Percentiles rank a stretch among this genome's conserved stretches.
phyloP scores from a whole-genome alignment of 2,113 vertebrate genomes.

The Trinectes maculatus region DNA sequence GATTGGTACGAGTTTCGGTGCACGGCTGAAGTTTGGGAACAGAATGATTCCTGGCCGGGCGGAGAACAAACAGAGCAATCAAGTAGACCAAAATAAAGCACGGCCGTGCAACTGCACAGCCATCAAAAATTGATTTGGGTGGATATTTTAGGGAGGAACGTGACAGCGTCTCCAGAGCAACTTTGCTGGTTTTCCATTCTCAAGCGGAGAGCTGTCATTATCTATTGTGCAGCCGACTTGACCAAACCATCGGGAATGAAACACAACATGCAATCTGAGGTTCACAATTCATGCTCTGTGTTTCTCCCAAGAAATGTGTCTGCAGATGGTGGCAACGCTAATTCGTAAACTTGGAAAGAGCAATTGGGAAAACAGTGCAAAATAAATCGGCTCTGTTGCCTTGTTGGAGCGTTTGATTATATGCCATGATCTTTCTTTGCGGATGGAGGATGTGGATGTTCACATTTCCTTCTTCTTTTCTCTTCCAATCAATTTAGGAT shows the following conservation, averaged over 20 bases:
- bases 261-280: conserved; percentile 42
- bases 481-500: too few species aligned
- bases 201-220: conserved; percentile 37
- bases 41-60: not conserved
- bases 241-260: conserved; percentile 23
- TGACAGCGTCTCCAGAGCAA: conserved; percentile 6
- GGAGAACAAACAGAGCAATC: conserved; percentile 7
- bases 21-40: not conserved
- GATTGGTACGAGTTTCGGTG: not conserved
- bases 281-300: conserved; percentile 16
- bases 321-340: conserved; percentile 3
- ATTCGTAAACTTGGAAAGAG: conserved; percentile 6
- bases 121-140: not conserved
- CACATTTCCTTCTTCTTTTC: not conserved
- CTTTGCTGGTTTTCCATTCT: conserved; percentile 22
- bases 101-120: not conserved
- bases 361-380: not conserved
- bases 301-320: conserved; percentile 21
- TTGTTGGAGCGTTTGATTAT: not conserved
- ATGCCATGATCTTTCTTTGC: not conserved
- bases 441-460: not conserved
- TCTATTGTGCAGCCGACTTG: conserved; percentile 34
- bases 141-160: conserved; percentile 9
- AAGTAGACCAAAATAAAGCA: conserved; percentile 11
- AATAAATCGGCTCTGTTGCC: not conserved